Conservation (phyloP, 1,140 invertebrate genomes). For the Rhizoglyphus robini region DNA sequence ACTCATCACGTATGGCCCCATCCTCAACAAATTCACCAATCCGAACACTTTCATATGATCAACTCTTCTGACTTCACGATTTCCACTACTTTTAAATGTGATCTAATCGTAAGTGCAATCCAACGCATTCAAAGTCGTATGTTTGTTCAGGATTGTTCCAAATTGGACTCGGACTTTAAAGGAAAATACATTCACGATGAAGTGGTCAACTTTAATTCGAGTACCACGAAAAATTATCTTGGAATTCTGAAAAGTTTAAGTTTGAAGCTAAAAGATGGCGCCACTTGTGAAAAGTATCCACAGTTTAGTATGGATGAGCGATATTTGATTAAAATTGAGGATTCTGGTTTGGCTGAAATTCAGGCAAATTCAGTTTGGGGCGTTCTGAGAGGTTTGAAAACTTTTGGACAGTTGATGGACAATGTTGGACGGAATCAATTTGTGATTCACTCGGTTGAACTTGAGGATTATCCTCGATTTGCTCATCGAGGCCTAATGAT, state of each 20-base stretch:
- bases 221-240: slow-evolving; percentile 27
- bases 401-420: slow-evolving; percentile 34
- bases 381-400: slow-evolving; percentile 34
- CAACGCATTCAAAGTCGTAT: slow-evolving; percentile 30
- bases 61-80: slow-evolving; percentile 10
- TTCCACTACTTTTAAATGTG: slow-evolving; percentile 32
- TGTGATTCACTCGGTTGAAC: slow-evolving; percentile 38
- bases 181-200: neutral
- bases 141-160: slow-evolving; percentile 24
- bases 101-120: slow-evolving; percentile 42
- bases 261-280: slow-evolving; percentile 32
- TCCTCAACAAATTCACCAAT: too few relatives aligned
- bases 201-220: too few relatives aligned
- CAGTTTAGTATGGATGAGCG: slow-evolving; percentile 49
- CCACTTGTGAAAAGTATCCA: slow-evolving; percentile 46
- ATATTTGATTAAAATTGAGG: slow-evolving; percentile 22
- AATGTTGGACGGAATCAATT: slow-evolving; percentile 29
- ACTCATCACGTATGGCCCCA: too few relatives aligned
- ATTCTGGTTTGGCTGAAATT: slow-evolving; percentile 25
- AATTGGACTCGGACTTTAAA: too few relatives aligned
- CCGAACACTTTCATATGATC: slow-evolving; percentile 22
- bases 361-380: slow-evolving; percentile 34
- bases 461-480: slow-evolving; percentile 57
- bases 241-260: slow-evolving; percentile 28
- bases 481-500: slow-evolving; percentile 59